Base-by-base conservation (phyloP, 2,113 vertebrate genomes). In the Callionymus lyra region DNA sequence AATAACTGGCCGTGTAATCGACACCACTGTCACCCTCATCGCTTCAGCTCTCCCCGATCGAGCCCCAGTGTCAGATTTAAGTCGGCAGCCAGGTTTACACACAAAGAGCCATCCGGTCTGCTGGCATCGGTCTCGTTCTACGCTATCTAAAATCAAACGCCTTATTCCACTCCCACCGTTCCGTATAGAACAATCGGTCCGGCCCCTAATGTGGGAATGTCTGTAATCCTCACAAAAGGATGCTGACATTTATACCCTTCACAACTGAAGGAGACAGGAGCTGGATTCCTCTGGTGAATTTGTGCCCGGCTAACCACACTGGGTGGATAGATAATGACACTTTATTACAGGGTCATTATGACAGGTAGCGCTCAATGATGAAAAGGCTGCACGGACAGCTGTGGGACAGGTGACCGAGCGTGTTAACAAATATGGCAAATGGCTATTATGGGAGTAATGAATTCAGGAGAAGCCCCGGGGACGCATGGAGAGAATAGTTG, bases 111-210 rank as follows among this genome's bases (percentile, higher is more conserved):
- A 68, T 70, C 76, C 59, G 65, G 70, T 76, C 70, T 54, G 47
- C 42, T 69, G 70, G 71, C 73, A 68, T 77, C 84, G 80, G 76
- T 84, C 72, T 76, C 56, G 42, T 75, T 77, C 56, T 63, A 71
- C 78, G 81, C 78, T 85, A 83, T 84, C 83, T 86, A 80, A 85
- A 87, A 85, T 87, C 82, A 82, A 82, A 84, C 9, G 77, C 82
- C 77, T 62, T 56, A 61, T 80, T 82, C 74, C 64, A 74, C 79
- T 84, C 79, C 80, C 79, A 74, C 59, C 55, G 32, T 70, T 77
- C 65, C 68, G 60, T 62, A 68, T 56, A 58, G 72, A 76, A 85
- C 77, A 83, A 82, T 83, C 76, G 68, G 59, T 52, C 56, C 53
- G 33, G 63, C 68, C 59, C n/a, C 63, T 75, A 67, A 85, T 82